Base-by-base conservation (phyloP, 2,888 invertebrate species). In the Acanthosepion lycidas region DNA sequence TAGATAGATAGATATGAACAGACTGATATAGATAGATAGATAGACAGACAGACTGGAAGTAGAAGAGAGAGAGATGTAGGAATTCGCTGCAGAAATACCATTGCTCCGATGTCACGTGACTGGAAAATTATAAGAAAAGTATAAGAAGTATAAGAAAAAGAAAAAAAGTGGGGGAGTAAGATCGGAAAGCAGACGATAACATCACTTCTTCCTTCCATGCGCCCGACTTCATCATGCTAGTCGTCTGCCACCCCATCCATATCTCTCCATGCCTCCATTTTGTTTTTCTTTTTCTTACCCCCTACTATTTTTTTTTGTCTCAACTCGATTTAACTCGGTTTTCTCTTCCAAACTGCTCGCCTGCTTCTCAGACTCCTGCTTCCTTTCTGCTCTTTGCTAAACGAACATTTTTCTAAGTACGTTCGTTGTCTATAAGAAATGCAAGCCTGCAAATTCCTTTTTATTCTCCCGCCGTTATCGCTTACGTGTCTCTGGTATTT, bases 391-490 rank as follows among this genome's bases (percentile, higher is more conserved):
- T n/a, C 78, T 78, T 18, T 33, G 78, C 15, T 18, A n/a, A 33
- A 15, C 78, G 15, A 78, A 78, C 78, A 33, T 33, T 78, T 78
- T 78, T n/a, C n/a, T 78, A 9, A 33, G 78, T 78, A 78, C 78
- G 78, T 33, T 33, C 78, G 78, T 33, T 33, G 78, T 78, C n/a
- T 33, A 15, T n/a, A 33, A 78, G n/a, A 78, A 78, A 78, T 33
- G 78, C 78, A 78, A 78, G n/a, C 78, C 78, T n/a, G 78, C 78
- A 78, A n/a, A 78, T 78, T 78, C 78, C 78, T 78, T 78, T 33
- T 78, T 15, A 33, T 78, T 33, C 78, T 78, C 15, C 78, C 78
- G 78, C 20, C 78, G 78, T 33, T 33, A 33, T 33, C 78, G 33
- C 33, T 15, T 78, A 78, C 15, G 78, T 78, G 78, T 78, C 78